A percentile compares a stretch with the other conserved stretches of the same genome.
Evolutionary conservation across 2,113 vertebrate species (phyloP).

Genomic region (Labeo rohita): DNA sequence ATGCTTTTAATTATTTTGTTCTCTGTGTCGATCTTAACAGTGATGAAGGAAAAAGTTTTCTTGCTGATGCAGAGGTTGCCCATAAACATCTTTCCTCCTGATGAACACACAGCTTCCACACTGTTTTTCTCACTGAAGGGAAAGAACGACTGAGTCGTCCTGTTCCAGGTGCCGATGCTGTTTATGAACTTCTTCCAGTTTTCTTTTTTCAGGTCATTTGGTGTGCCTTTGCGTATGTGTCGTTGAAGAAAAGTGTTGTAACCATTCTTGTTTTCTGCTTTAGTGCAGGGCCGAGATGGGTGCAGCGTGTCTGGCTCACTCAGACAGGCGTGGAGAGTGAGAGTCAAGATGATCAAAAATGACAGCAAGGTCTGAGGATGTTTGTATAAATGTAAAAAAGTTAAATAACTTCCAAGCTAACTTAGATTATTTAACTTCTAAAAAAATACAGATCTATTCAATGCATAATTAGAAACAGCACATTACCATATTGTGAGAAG

Average conservation of each 20-base stretch:
- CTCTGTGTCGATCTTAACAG: background rate
- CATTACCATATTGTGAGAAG: background rate
- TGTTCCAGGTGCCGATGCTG: background rate
- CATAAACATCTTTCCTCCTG: background rate
- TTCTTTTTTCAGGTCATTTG: background rate
- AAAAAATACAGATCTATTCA: background rate
- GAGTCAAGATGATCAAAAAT: background rate
- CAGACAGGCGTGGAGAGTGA: background rate
- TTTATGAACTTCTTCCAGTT: conserved; percentile 37
- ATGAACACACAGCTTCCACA: background rate
- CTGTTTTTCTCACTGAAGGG: background rate
- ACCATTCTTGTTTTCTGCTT: background rate
- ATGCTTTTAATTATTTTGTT: background rate
- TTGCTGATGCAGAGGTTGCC: background rate
- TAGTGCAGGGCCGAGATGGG: background rate
- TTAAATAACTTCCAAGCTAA: background rate
- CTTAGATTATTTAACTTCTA: background rate
- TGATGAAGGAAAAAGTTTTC: background rate
- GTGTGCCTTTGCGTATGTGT: background rate
- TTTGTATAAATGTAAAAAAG: background rate
- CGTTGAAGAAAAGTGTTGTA: background rate
- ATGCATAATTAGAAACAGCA: background rate
- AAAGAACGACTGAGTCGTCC: conserved; percentile 41
- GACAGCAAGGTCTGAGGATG: background rate
- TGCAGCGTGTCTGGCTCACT: background rate